phyloP scores from a whole-genome alignment of 2,113 vertebrate genomes.

The Alces alces region DNA sequence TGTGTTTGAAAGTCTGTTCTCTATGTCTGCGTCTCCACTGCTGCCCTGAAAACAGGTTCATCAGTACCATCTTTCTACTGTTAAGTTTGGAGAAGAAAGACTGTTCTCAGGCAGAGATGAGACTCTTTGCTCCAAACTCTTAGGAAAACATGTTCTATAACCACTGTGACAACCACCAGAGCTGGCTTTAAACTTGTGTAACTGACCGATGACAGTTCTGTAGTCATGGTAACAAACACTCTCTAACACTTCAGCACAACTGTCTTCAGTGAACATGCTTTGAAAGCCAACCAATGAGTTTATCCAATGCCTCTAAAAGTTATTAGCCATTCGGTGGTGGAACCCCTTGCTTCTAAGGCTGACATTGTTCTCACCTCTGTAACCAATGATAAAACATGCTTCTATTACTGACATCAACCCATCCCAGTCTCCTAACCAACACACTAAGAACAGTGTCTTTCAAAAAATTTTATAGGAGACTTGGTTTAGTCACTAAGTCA shows the following conservation, averaged over 20 bases:
- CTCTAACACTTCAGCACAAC: background rate
- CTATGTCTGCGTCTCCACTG: accelerated
- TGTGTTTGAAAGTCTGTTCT: background rate
- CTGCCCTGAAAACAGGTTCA: background rate
- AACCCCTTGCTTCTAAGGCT: background rate
- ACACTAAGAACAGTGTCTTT: background rate
- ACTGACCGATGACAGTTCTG: background rate
- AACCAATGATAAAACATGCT: background rate
- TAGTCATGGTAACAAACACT: background rate
- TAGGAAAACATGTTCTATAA: background rate
- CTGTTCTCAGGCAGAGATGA: background rate
- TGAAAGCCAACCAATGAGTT: background rate
- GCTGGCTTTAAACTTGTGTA: background rate
- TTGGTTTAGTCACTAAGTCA: background rate
- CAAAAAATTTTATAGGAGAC: background rate
- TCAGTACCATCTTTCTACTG: background rate
- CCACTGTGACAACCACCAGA: background rate
- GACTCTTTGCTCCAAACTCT: background rate
- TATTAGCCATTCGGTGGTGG: background rate
- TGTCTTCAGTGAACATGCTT: background rate
- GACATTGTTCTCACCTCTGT: background rate
- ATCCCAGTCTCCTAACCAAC: background rate
- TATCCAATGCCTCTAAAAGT: background rate
- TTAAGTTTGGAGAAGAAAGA: background rate
- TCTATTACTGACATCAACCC: background rate